These are phyloP conservation scores for Saturnia pavonia DNA, from an alignment of 2,888 invertebrate genomes.

Conservation along the genomic window DNA sequence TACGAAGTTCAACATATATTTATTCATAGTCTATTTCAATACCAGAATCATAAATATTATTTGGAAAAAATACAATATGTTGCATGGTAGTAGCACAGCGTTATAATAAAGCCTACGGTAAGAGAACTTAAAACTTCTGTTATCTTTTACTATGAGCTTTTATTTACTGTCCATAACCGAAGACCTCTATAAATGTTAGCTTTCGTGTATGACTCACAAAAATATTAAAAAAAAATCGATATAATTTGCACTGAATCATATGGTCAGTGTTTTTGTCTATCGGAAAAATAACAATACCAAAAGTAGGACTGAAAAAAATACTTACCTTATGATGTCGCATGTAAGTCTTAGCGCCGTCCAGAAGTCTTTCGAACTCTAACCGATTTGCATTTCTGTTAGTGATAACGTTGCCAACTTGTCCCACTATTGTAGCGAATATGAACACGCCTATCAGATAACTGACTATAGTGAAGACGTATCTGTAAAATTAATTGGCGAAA, in stretches of 20 bases:
- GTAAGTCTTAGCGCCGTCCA: constrained; percentile 98
- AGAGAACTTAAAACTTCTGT: too few species aligned
- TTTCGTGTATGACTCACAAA: too few species aligned
- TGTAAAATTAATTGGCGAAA: constrained; percentile 70
- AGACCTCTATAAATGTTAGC: too few species aligned
- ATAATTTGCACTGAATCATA: neutral
- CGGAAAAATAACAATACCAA: neutral
- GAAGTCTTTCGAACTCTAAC: constrained; percentile 95
- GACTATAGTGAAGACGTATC: constrained; percentile 97
- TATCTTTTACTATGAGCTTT: too few species aligned
- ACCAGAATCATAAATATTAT: too few species aligned
- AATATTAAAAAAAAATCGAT: neutral
- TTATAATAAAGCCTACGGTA: too few species aligned
- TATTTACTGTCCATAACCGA: too few species aligned
- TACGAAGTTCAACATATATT: too few species aligned
- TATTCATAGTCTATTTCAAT: too few species aligned
- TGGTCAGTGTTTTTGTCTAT: neutral
- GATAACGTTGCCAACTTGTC: constrained; percentile 98
- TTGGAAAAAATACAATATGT: too few species aligned
- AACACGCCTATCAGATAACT: constrained; percentile 98
- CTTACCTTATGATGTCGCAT: constrained; percentile 96
- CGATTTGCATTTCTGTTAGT: constrained; percentile 98
- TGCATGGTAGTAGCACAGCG: too few species aligned
- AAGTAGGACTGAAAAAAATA: neutral
- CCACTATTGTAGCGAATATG: constrained; percentile 98